Evolutionary conservation across 1,140 invertebrate genomes (phyloP).

Genomic region (Delia radicum): DNA sequence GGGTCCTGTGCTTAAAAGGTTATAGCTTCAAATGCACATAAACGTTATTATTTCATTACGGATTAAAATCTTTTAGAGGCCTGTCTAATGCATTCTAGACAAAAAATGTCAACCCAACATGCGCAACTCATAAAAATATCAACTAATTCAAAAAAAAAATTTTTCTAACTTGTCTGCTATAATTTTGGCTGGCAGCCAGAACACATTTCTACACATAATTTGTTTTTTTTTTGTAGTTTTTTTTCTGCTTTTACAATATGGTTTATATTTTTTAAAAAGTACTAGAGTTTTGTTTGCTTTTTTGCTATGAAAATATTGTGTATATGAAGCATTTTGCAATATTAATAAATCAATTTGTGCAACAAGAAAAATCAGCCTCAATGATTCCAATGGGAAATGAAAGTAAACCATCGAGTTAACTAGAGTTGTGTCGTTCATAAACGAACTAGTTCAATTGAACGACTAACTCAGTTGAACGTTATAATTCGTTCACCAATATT

Average conservation of each 20-base stretch:
- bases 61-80: too few species aligned
- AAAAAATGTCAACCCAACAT: neutral
- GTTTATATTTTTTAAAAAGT: neutral
- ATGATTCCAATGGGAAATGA: too few species aligned
- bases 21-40: too few species aligned
- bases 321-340: neutral
- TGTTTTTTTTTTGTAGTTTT: neutral
- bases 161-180: neutral
- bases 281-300: neutral
- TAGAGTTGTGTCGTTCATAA: too few species aligned
- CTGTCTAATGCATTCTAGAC: neutral
- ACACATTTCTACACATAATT: neutral
- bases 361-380: neutral
- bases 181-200: neutral
- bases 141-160: neutral
- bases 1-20: too few species aligned
- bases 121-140: neutral
- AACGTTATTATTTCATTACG: too few species aligned
- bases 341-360: conserved; percentile 14
- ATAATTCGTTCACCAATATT: too few species aligned
- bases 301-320: neutral
- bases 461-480: too few species aligned
- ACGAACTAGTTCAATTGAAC: too few species aligned
- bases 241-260: neutral
- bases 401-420: too few species aligned